Evolutionary conservation across 2,797 vertebrate species (phyloP), one percentile per base, ranked within the genome.

Genomic region (Hippopotamyrus pictus): DNA sequence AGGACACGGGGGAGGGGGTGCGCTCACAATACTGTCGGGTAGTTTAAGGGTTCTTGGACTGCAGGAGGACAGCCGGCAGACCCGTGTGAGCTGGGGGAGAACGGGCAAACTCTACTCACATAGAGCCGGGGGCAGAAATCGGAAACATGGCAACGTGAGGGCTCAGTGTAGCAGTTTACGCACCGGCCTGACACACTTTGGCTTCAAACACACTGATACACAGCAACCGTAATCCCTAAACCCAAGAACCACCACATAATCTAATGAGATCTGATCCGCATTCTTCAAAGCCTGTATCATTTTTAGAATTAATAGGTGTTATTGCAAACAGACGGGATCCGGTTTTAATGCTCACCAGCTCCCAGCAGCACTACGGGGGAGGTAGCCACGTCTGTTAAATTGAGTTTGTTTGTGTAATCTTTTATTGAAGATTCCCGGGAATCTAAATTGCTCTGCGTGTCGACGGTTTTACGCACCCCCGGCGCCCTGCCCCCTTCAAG

Each of bases 331-430:
- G 37, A 44, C 59, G 69, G 25, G 19, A 65, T 59, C n/a, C n/a
- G 41, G 37, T 59, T 48, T 62, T 65, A 62, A 88, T 48, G 17
- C 25, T 22, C 37, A 25, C 57, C 57, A 12, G 86, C 7, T 88
- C 54, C 9, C 8, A 44, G 86, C 41, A 33, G 33, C 22, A 53
- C 51, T 89, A 57, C 6, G 57, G 53, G 19, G 50, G 76, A 46
- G 76, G 76, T 41, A 25, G 14, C 7, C 33, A 12, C 5, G 82
- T 41, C 29, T 19, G 76, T 53, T 84, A 44, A 37, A 50, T 84
- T n/a, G 37, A 48, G 41, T 62, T 53, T 85, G 79, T 85, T 51
- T 65, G 88, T 65, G 82, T 29, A 50, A 85, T 89, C 82, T 85
- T 82, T 57, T 46, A 53, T 46, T 44, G 51, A 44, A 79, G 50